Percentiles rank a stretch among this genome's conserved stretches.
These are phyloP conservation scores for Drosophila austrosaltans DNA, from an alignment of 2,888 invertebrate genomes.

Conservation along the genomic window DNA sequence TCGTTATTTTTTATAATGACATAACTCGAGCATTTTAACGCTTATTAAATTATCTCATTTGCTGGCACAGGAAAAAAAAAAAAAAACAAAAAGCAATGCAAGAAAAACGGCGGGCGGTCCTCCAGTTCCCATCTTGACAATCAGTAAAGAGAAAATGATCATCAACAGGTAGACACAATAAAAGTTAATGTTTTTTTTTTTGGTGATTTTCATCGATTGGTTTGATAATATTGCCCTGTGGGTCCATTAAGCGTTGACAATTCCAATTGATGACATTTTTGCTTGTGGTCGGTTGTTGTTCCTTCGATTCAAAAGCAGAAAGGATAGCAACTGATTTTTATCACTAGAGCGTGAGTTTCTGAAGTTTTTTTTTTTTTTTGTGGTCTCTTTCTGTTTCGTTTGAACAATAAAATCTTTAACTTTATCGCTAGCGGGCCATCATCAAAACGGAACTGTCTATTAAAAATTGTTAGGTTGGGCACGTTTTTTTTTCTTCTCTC, in stretches of 20 bases:
- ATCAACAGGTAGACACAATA: constrained; percentile 69
- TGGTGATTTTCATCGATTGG: constrained; percentile 43
- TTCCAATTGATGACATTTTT: constrained; percentile 75
- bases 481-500: constrained; percentile 3
- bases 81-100: neutral
- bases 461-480: constrained; percentile 36
- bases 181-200: constrained; percentile 62
- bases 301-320: constrained; percentile 38
- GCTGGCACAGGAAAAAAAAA: constrained; percentile 59
- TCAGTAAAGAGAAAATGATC: neutral
- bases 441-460: constrained; percentile 75
- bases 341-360: constrained; percentile 57
- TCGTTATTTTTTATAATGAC: constrained; percentile 80
- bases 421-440: constrained; percentile 59
- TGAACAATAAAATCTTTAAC: constrained; percentile 66
- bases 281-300: constrained; percentile 56
- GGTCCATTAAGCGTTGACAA: constrained; percentile 54
- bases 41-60: constrained; percentile 83
- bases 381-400: constrained; percentile 17
- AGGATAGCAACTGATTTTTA: constrained; percentile 61
- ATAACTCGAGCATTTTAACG: constrained; percentile 83
- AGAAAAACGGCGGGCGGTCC: constrained; percentile 68
- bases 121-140: constrained; percentile 2
- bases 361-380: neutral
- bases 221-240: constrained; percentile 16